A percentile compares a stretch with the other conserved stretches of the same genome.
phyloP scores from a whole-genome alignment of 2,888 invertebrate species.

The Blomia tropicalis region DNA sequence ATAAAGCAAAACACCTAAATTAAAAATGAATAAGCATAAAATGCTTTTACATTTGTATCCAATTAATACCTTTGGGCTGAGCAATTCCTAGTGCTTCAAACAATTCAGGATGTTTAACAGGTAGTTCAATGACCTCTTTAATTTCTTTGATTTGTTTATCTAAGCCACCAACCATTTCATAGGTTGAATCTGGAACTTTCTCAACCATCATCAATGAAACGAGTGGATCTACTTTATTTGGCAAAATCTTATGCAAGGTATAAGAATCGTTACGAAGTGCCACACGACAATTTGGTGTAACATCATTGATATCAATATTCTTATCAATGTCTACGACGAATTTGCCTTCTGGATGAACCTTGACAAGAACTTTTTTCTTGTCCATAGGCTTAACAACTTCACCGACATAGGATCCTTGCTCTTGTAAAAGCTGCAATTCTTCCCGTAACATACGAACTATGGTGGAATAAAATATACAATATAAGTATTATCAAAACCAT shows the following conservation, averaged over 20 bases:
- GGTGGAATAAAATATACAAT: slow-evolving; percentile 26
- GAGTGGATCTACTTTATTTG: slow-evolving; percentile 96
- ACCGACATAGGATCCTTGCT: slow-evolving; percentile 98
- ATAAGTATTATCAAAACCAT: background rate
- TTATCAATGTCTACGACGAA: slow-evolving; percentile 98
- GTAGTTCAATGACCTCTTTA: slow-evolving; percentile 96
- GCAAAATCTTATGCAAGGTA: slow-evolving; percentile 91
- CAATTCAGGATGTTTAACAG: slow-evolving; percentile 97
- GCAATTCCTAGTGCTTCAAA: slow-evolving; percentile 97
- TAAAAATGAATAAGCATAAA: no score
- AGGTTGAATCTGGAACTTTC: slow-evolving; percentile 98
- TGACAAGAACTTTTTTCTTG: slow-evolving; percentile 96
- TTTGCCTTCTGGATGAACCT: slow-evolving; percentile 98
- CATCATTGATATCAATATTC: slow-evolving; percentile 93
- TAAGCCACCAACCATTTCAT: slow-evolving; percentile 98
- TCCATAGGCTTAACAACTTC: slow-evolving; percentile 99
- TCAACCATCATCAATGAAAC: slow-evolving; percentile 99
- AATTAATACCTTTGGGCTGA: slow-evolving; percentile 74
- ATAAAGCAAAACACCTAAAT: slow-evolving; percentile 68
- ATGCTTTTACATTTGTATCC: background rate
- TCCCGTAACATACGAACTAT: slow-evolving; percentile 89
- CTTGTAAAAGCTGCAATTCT: slow-evolving; percentile 78
- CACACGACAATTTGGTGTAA: slow-evolving; percentile 91
- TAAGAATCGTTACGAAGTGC: slow-evolving; percentile 96
- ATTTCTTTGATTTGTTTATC: slow-evolving; percentile 99